Base-by-base conservation (phyloP, 2,888 invertebrate genomes). In the Loripinus fragilis region DNA sequence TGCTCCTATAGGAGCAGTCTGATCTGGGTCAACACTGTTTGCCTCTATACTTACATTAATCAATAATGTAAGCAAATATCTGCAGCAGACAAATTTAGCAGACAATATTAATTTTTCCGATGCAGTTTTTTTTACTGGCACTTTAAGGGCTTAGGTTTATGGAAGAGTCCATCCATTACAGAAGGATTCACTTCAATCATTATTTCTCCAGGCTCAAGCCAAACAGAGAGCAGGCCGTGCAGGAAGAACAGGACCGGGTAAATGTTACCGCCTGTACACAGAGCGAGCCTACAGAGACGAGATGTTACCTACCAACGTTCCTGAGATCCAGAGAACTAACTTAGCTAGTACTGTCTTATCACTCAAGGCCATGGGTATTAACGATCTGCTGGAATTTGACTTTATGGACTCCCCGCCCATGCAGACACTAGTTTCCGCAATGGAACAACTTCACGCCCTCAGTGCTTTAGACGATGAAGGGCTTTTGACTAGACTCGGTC, bases 351-450 rank as follows among this genome's bases (percentile, higher is more conserved):
- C 99, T 0, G 97, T 98, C 48, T 94, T 99, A 20, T 98, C 99
- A 90, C 94, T 99, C 45, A 99, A 99, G 94, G 99, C 99, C 0
- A 99, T 99, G 99, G 99, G 99, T 35, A 99, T 99, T 89, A 99
- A 99, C 93, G 99, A 99, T 94, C 95, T 99, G 72, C 94, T 99
- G 30, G 97, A 98, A 93, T 99, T 99, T 93, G 99, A 99, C 95
- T 99, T 99, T 94, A 99, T 99, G 99, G 99, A 99, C 94, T 98
- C 99, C 0, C 99, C 99, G 33, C 99, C 99, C 0, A 98, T 98
- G 28, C 98, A 99, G 94, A 98, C 98, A 0, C 95, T 99, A 86
- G 98, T 99, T 79, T 98, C 98, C 96, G 99, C 99, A 23, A 94
- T 99, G 87, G 99, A 99, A 91, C 98, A 98, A 88, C 94, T 99